These are phyloP conservation scores for Chaenogobius annularis DNA, from an alignment of 2,113 vertebrate genomes.

Conservation along the genomic window DNA sequence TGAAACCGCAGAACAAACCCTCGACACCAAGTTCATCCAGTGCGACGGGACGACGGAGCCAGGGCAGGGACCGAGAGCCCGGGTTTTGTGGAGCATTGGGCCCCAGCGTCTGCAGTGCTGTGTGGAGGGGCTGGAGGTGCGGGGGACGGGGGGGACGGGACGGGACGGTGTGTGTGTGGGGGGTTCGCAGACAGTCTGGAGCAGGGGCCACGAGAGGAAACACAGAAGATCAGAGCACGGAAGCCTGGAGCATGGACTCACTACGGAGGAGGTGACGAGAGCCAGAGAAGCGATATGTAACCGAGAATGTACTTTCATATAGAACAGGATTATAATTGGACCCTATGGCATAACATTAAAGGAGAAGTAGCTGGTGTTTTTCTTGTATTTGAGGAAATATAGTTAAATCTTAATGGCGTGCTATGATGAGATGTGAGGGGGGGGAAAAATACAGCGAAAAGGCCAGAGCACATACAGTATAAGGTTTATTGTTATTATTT, in stretches of 20 bases:
- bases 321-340: constrained; percentile 40
- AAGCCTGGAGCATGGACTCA: constrained; percentile 56
- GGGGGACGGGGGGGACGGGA: not conserved
- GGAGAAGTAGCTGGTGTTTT: no score
- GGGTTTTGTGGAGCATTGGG: not conserved
- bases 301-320: constrained; percentile 43
- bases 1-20: no score
- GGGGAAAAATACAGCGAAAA: not conserved
- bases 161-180: not conserved
- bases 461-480: not conserved
- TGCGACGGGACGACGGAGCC: no score
- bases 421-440: not conserved
- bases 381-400: not conserved
- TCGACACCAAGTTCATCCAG: no score
- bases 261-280: constrained; percentile 21
- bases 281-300: constrained; percentile 24
- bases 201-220: constrained; percentile 64
- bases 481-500: not conserved
- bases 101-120: no score
- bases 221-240: constrained; percentile 61
- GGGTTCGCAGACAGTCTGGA: constrained; percentile 67
- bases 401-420: not conserved
- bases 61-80: no score
- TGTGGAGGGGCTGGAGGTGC: not conserved
- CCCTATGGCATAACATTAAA: constrained; percentile 35